Conservation (phyloP, 2,888 invertebrate genomes). For the Pherbina coryleti region DNA sequence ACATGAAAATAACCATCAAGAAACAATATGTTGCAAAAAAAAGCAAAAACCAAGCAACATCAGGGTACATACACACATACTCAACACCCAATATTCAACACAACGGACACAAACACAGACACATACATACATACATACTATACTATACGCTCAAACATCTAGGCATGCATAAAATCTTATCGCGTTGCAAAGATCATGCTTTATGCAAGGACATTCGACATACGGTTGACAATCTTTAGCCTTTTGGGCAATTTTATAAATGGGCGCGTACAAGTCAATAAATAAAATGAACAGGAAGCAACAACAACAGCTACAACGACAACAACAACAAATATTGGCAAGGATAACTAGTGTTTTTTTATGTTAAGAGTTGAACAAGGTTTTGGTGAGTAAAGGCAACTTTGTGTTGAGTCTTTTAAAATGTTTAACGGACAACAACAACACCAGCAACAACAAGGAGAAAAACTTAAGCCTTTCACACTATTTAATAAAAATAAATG, state of each 20-base stretch:
- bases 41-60: neutral
- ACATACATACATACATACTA: too few relatives aligned
- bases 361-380: neutral
- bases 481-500: slow-evolving; percentile 4
- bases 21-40: too few relatives aligned
- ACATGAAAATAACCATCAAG: too few relatives aligned
- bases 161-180: too few relatives aligned
- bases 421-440: neutral
- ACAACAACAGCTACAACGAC: neutral
- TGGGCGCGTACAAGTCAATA: slow-evolving; percentile 13
- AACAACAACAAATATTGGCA: neutral
- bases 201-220: neutral
- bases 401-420: neutral
- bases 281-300: neutral
- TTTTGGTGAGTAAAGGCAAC: neutral
- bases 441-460: neutral
- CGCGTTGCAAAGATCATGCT: neutral
- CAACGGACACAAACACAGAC: neutral
- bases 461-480: neutral
- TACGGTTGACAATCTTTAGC: neutral
- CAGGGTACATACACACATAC: neutral
- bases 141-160: neutral
- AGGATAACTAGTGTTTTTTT: neutral
- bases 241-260: slow-evolving; percentile 9
- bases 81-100: neutral